Percentiles rank a stretch among this genome's conserved stretches.
phyloP scores from a whole-genome alignment of 1,140 invertebrate species.

The Brachionus rubens region DNA sequence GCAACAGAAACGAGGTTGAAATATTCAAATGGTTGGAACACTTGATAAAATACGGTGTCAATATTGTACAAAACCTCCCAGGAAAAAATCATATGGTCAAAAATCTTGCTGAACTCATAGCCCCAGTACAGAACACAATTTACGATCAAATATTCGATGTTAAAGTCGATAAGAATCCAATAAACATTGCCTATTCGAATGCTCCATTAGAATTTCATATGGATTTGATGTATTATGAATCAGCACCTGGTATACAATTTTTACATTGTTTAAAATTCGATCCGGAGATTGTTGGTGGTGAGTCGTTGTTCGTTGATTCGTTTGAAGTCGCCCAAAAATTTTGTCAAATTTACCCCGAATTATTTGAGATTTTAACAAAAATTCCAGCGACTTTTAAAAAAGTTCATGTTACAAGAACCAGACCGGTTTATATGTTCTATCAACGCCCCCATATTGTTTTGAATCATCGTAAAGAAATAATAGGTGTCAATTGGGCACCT shows the following conservation, averaged over 20 bases:
- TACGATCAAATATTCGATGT: slow-evolving; percentile 50
- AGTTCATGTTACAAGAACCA: neutral
- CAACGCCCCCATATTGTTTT: slow-evolving; percentile 54
- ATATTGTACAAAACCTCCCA: slow-evolving; percentile 17
- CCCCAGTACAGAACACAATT: slow-evolving; percentile 21
- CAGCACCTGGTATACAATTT: slow-evolving; percentile 56
- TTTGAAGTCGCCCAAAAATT: slow-evolving; percentile 54
- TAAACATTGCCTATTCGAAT: slow-evolving; percentile 56
- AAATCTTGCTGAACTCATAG: slow-evolving; percentile 25
- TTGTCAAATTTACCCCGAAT: slow-evolving; percentile 49
- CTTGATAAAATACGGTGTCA: neutral
- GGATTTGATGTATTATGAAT: slow-evolving; percentile 57
- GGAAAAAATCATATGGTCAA: neutral
- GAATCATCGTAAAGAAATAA: slow-evolving; percentile 52
- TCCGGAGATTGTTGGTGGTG: slow-evolving; percentile 53
- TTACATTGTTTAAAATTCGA: slow-evolving; percentile 56
- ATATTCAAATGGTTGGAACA: slow-evolving; percentile 18
- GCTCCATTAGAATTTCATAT: slow-evolving; percentile 53
- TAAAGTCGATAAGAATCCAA: slow-evolving; percentile 50
- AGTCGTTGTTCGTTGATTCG: slow-evolving; percentile 53
- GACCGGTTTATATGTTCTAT: slow-evolving; percentile 54
- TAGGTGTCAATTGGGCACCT: slow-evolving; percentile 54
- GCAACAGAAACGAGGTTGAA: neutral
- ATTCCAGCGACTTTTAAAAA: slow-evolving; percentile 57
- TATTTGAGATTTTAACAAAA: slow-evolving; percentile 51